phyloP scores from a whole-genome alignment of 2,113 vertebrate genomes.

The Scomber japonicus region DNA sequence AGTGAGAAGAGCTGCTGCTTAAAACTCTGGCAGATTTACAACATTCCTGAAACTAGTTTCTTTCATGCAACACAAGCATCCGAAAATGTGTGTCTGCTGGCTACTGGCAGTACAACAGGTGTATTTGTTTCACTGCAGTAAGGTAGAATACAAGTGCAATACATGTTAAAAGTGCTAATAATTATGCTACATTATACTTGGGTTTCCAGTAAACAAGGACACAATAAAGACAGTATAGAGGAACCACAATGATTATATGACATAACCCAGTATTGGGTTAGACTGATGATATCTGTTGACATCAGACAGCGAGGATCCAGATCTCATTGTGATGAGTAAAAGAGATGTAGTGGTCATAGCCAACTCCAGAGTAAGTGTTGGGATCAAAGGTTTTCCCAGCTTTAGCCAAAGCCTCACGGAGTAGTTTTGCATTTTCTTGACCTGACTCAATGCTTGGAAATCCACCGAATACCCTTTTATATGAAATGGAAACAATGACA shows the following conservation, averaged over 20 bases:
- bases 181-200: too few species aligned
- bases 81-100: background rate
- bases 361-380: constrained; percentile 23
- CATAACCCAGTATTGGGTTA: background rate
- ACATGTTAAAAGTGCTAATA: too few species aligned
- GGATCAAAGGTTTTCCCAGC: constrained; percentile 49
- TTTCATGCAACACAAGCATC: background rate
- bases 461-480: constrained; percentile 49
- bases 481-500: background rate
- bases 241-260: background rate
- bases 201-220: too few species aligned
- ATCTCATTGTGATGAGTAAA: constrained; percentile 73
- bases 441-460: accelerated
- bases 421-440: background rate
- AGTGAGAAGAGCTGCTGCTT: background rate
- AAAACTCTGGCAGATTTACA: background rate
- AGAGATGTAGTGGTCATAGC: constrained; percentile 59
- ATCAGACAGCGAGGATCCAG: constrained; percentile 55
- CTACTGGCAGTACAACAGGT: too few species aligned
- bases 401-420: constrained; percentile 23
- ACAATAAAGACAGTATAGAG: too few species aligned
- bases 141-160: too few species aligned
- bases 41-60: constrained; percentile 26
- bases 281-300: background rate
- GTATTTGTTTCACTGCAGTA: too few species aligned